Percentiles rank a stretch among this genome's conserved stretches.
phyloP scores from a whole-genome alignment of 2,797 vertebrate genomes.

The Chaetodon trifasciatus region DNA sequence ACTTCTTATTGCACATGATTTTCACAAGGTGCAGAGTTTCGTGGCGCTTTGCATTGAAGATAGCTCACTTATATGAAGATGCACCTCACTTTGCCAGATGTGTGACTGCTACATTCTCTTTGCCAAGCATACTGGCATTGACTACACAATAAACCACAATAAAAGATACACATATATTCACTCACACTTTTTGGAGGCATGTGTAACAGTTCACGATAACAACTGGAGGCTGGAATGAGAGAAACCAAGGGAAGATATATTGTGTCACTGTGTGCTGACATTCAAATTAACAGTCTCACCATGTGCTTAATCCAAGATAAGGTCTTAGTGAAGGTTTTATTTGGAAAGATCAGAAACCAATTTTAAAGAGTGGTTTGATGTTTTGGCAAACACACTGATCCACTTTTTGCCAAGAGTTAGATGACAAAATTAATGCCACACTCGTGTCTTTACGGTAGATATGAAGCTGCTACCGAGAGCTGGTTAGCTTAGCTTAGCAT shows the following conservation, averaged over 20 bases:
- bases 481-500: background rate
- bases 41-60: constrained; percentile 14
- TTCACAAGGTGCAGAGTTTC: constrained; percentile 1
- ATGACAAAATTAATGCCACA: background rate
- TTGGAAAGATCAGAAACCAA: constrained; percentile 1
- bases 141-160: constrained; percentile 20
- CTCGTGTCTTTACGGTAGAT: background rate
- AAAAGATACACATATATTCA: constrained; percentile 22
- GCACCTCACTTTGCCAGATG: constrained; percentile 10
- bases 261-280: constrained; percentile 2
- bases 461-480: background rate
- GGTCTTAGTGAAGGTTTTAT: constrained; percentile 15
- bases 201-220: constrained; percentile 20
- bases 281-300: constrained; percentile 25
- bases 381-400: background rate
- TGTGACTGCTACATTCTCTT: constrained; percentile 15
- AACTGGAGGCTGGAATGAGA: constrained; percentile 24
- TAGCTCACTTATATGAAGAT: constrained; percentile 11
- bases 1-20: constrained; percentile 10
- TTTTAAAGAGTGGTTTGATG: background rate
- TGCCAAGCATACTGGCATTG: background rate
- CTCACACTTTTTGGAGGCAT: background rate
- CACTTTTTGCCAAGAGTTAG: background rate
- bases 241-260: constrained; percentile 9
- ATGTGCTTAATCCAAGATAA: constrained; percentile 10